Base-by-base conservation (phyloP, 2,888 invertebrate genomes). In the Eupithecia inturbata region DNA sequence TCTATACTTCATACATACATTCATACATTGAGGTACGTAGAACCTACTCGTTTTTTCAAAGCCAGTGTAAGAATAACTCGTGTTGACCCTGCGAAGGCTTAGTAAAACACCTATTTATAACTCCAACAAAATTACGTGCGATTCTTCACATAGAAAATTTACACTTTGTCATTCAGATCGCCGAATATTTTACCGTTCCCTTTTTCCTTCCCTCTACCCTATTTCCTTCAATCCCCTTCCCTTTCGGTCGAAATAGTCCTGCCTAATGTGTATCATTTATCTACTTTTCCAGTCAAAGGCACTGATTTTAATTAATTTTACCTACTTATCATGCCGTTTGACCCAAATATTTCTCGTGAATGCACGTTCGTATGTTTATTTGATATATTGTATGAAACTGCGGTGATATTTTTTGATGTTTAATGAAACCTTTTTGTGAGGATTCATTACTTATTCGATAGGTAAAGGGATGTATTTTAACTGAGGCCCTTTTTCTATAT, bases 261-360 rank as follows among this genome's bases (percentile, higher is more conserved):
- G 69, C 78, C 82, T 83, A 80, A 84, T 84, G 83, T 81, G 77
- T 79, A 78, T 80, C 80, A 85, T 84, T 83, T 82, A 83, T 82
- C 81, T 80, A 77, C 82, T 84, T 86, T 86, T 85, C 83, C 84
- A 81, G 81, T 75, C 76, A 79, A 76, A 78, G 79, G 74, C 73
- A 69, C 79, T 78, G 79, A 77, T 78, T 82, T 80, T 81, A 82
- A 84, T 83, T 82, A 85, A 85, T 83, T 78, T 81, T 74, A 67
- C 72, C 81, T 72, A 80, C 78, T 79, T 80, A 77, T 80, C 82
- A 83, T 80, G 80, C 82, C 78, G 78, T 79, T 80, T 74, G 77
- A 80, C 76, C 74, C 72, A 73, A 71, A 76, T 74, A 71, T 72
- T 75, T 33, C 73, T 73, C 70, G 74, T 77, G 68, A 78, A 73